Conservation (phyloP, 2,797 vertebrate genomes). For the Epinephelus coioides region DNA sequence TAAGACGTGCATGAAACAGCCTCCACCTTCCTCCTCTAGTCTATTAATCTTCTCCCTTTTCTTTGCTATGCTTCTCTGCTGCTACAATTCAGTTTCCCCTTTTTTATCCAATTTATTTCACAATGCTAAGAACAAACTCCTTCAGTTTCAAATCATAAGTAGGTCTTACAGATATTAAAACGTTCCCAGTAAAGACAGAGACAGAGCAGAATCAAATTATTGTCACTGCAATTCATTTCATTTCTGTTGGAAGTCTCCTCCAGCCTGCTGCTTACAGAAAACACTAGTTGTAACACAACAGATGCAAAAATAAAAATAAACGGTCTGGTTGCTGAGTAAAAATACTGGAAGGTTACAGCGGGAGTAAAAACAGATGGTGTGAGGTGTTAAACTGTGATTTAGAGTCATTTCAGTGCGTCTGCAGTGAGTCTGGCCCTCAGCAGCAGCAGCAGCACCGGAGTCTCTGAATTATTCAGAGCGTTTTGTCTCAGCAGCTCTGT, state of each 20-base stretch:
- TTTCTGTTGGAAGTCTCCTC: background rate
- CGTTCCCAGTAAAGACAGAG: background rate
- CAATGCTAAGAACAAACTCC: background rate
- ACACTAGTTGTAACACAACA: background rate
- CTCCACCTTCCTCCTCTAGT: too few species aligned
- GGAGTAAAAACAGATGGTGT: conserved; percentile 17
- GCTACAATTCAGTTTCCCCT: too few species aligned
- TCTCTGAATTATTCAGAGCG: conserved; percentile 69
- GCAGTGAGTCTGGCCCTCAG: conserved; percentile 44
- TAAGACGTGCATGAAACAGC: background rate
- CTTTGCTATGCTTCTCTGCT: too few species aligned
- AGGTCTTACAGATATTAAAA: conserved; percentile 27
- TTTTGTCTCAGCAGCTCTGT: conserved; percentile 63
- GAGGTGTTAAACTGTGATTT: conserved; percentile 26
- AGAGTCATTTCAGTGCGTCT: conserved; percentile 5
- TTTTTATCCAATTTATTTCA: too few species aligned
- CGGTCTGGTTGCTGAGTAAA: background rate
- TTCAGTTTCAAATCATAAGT: background rate
- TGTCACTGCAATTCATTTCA: background rate
- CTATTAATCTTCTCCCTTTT: too few species aligned
- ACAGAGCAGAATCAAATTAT: conserved; percentile 3
- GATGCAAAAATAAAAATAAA: background rate
- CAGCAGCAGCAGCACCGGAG: conserved; percentile 27
- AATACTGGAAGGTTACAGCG: background rate
- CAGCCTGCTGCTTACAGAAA: background rate